These are phyloP conservation scores for Athalia circularis DNA, from an alignment of 2,888 invertebrate species.

Conservation along the genomic window DNA sequence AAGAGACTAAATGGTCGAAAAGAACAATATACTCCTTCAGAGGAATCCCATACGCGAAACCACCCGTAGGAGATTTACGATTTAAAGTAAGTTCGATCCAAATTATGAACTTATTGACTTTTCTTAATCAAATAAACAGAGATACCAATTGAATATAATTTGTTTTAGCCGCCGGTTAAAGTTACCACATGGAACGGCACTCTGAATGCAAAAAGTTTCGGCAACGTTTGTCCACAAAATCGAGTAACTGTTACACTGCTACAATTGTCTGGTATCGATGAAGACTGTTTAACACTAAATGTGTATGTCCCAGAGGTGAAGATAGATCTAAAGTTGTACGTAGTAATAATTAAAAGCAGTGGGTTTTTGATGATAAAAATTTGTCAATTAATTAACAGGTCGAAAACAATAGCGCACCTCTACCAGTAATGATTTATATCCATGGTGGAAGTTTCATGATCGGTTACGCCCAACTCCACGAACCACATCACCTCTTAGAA, in stretches of 20 bases:
- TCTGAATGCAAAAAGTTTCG: conserved; percentile 67
- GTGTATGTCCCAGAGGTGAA: conserved; percentile 64
- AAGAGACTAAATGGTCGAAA: conserved; percentile 3
- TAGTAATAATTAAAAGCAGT: not conserved
- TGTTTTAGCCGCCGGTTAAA: conserved; percentile 66
- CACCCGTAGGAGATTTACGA: conserved; percentile 25
- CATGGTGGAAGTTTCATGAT: conserved; percentile 74
- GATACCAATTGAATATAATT: not conserved
- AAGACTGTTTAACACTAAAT: conserved; percentile 70
- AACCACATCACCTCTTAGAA: conserved; percentile 73
- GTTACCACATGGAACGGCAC: conserved; percentile 69
- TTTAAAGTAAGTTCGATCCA: conserved; percentile 3
- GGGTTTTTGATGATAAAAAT: not conserved
- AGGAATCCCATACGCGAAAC: conserved; percentile 19
- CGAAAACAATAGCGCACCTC: not conserved
- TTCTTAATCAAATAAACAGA: not conserved
- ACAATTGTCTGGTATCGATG: conserved; percentile 65
- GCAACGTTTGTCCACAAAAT: conserved; percentile 69
- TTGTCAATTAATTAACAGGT: not conserved
- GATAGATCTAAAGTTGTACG: not conserved
- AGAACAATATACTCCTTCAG: conserved; percentile 25
- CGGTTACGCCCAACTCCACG: conserved; percentile 70
- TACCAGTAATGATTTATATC: conserved; percentile 74
- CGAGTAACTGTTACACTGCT: conserved; percentile 50
- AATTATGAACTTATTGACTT: too few relatives aligned